These are phyloP conservation scores for Amiota minor DNA, from an alignment of 2,888 invertebrate genomes.

Conservation along the genomic window DNA sequence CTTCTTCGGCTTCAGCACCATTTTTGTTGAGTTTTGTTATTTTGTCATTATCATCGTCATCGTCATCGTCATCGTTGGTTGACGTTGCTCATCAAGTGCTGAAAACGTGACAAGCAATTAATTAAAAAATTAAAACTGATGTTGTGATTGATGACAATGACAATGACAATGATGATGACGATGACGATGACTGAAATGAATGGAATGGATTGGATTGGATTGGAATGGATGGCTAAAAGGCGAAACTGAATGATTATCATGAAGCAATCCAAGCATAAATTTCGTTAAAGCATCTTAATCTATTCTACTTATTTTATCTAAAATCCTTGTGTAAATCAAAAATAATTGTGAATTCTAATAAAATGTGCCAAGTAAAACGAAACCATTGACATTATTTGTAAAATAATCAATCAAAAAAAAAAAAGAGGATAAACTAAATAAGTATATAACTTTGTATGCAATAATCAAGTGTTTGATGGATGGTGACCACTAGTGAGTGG, in stretches of 20 bases:
- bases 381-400: constrained; percentile 16
- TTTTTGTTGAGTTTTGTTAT: no score
- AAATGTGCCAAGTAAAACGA: not conserved
- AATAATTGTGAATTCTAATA: not conserved
- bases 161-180: not conserved
- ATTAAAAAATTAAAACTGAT: constrained; percentile 58
- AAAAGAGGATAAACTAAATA: not conserved
- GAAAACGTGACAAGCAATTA: constrained; percentile 63
- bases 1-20: no score
- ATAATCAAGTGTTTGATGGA: no score
- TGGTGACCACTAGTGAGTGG: no score
- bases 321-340: not conserved
- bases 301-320: not conserved
- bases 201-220: no score
- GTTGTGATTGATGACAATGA: constrained; percentile 18
- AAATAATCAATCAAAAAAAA: constrained; percentile 18
- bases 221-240: no score
- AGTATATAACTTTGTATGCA: no score
- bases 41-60: no score
- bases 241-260: not conserved
- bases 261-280: not conserved
- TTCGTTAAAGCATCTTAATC: not conserved
- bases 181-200: not conserved
- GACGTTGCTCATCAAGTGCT: constrained; percentile 5
- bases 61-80: not conserved